Evolutionary conservation across 2,113 vertebrate species (phyloP).

Genomic region (Chaetorhynchus papuensis): DNA sequence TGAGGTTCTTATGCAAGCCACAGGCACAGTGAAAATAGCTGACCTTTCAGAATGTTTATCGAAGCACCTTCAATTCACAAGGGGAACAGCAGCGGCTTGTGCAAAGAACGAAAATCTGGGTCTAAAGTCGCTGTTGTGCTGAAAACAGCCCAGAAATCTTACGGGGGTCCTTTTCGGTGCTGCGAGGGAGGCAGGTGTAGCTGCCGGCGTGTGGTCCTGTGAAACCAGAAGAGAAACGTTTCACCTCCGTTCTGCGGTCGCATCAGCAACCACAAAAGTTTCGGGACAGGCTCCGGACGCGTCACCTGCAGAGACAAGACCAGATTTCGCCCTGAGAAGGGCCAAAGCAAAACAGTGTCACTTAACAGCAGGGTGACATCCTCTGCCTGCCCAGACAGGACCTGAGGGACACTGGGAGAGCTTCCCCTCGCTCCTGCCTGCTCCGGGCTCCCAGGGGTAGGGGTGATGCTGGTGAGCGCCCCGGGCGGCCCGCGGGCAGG

Average conservation of each 20-base stretch:
- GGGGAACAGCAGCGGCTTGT: neutral
- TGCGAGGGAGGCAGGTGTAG: neutral
- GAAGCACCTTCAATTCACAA: neutral
- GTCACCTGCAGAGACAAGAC: neutral
- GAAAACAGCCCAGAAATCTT: neutral
- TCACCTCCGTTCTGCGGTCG: neutral
- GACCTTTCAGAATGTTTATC: slow-evolving; percentile 41
- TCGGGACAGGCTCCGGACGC: neutral
- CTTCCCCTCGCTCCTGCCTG: rapidly evolving
- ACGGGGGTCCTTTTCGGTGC: rapidly evolving
- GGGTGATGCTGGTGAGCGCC: rapidly evolving
- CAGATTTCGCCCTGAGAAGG: neutral
- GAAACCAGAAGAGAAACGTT: neutral
- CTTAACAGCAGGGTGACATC: neutral
- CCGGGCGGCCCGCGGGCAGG: rapidly evolving
- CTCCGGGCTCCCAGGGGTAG: rapidly evolving
- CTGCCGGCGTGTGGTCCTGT: neutral
- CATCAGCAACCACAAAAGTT: neutral
- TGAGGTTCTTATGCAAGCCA: slow-evolving; percentile 46
- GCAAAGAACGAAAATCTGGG: neutral
- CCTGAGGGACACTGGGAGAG: rapidly evolving
- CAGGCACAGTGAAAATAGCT: slow-evolving; percentile 37
- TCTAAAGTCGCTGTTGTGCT: neutral
- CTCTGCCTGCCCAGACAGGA: neutral
- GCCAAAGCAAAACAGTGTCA: neutral